Conservation (phyloP, 2,888 invertebrate genomes). For the Dendrolimus pini region DNA sequence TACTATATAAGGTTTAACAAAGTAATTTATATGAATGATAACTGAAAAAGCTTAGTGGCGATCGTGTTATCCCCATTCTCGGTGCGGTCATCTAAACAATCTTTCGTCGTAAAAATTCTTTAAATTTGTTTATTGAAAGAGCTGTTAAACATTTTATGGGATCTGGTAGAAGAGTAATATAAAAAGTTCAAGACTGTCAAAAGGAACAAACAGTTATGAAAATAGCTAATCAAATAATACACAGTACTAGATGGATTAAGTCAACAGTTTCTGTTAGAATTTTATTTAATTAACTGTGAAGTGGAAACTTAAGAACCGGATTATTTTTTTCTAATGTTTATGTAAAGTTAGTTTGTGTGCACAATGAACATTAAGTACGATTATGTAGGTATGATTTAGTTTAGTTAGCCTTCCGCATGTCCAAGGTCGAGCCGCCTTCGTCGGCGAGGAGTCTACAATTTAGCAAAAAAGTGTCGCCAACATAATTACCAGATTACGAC, state of each 20-base stretch:
- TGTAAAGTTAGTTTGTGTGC: neutral
- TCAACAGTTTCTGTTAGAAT: neutral
- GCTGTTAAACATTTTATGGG: too few relatives aligned
- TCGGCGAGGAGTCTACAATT: conserved; percentile 22
- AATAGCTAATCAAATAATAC: neutral
- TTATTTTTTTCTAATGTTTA: neutral
- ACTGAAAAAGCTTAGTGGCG: too few relatives aligned
- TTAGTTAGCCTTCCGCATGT: conserved; percentile 47
- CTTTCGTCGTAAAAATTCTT: too few relatives aligned
- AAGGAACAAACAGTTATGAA: neutral
- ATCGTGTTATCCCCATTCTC: too few relatives aligned
- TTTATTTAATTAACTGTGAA: neutral
- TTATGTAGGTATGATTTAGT: conserved; percentile 31
- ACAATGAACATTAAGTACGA: neutral
- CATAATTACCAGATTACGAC: conserved; percentile 16
- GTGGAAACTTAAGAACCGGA: neutral
- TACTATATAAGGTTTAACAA: too few relatives aligned
- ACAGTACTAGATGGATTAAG: too few relatives aligned
- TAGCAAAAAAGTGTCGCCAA: conserved; percentile 31
- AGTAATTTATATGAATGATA: too few relatives aligned
- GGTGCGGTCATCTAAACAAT: too few relatives aligned
- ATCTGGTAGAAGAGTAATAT: neutral
- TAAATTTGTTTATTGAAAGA: too few relatives aligned
- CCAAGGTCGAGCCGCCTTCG: conserved; percentile 35
- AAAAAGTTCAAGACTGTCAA: neutral